Conservation (phyloP, 2,797 vertebrate species). For the Neosilurus hyrtlii region DNA sequence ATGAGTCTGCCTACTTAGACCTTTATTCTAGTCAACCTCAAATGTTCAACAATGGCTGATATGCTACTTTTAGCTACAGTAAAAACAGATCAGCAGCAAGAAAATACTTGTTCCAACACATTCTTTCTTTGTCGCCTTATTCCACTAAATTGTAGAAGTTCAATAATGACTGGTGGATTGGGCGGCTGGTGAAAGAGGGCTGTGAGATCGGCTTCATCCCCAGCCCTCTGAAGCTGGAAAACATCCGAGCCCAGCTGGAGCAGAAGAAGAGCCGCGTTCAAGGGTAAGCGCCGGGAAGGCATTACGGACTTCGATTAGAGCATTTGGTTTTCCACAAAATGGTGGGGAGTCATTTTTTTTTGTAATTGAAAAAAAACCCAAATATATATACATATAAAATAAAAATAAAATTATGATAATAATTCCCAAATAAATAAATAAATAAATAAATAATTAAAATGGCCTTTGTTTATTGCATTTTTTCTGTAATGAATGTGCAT, state of each 20-base stretch:
- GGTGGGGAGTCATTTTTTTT: too few species aligned
- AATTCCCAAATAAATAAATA: too few species aligned
- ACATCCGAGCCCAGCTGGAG: constrained; percentile 89
- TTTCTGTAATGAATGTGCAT: constrained; percentile 9
- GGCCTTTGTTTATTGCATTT: too few species aligned
- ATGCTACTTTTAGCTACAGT: neutral
- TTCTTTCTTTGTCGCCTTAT: neutral
- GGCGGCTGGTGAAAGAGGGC: constrained; percentile 80
- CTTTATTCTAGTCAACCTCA: neutral
- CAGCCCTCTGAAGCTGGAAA: constrained; percentile 93
- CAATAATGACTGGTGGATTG: constrained; percentile 98
- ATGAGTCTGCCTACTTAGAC: neutral
- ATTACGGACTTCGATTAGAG: constrained; percentile 2
- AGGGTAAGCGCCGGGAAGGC: constrained; percentile 69
- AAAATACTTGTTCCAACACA: neutral
- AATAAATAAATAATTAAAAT: too few species aligned
- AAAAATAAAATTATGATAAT: neutral
- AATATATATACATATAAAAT: too few species aligned
- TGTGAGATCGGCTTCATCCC: constrained; percentile 86
- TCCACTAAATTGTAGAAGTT: constrained; percentile 78
- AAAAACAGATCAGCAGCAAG: neutral
- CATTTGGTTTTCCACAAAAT: constrained; percentile 44
- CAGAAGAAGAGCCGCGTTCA: constrained; percentile 87
- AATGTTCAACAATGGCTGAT: neutral
- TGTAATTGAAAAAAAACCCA: too few species aligned